Conservation (phyloP, 2,113 vertebrate species). For the human (Homo sapiens) region DNA sequence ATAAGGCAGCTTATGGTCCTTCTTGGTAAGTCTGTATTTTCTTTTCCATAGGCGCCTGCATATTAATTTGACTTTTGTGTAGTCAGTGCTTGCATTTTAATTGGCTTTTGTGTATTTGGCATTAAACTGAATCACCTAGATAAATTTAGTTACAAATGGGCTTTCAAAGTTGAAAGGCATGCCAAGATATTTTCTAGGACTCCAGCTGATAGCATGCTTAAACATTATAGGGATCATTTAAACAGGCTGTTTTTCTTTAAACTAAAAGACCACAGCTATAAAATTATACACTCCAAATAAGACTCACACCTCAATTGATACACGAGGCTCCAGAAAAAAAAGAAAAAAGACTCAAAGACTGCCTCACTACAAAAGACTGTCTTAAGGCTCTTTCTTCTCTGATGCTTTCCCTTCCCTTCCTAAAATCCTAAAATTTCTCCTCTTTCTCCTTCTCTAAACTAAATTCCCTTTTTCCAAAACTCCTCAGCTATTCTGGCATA, state of each 20-base stretch:
- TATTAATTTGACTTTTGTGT: not conserved
- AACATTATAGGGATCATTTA: not conserved
- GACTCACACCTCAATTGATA: not conserved
- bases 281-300: not conserved
- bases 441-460: not conserved
- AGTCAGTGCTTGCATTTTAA: not conserved
- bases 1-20: too few relatives aligned
- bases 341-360: not conserved
- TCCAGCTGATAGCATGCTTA: not conserved
- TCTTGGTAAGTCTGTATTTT: not conserved
- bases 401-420: not conserved
- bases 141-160: not conserved
- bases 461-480: not conserved
- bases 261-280: not conserved
- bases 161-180: not conserved
- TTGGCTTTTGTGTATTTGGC: not conserved
- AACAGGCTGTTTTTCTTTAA: not conserved
- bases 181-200: not conserved
- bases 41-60: not conserved
- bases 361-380: not conserved
- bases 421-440: not conserved
- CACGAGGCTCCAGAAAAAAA: not conserved
- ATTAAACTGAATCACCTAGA: not conserved
- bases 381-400: not conserved
- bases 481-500: not conserved